These are phyloP conservation scores for Atractosteus spatula DNA, from an alignment of 2,113 vertebrate genomes.

Conservation along the genomic window DNA sequence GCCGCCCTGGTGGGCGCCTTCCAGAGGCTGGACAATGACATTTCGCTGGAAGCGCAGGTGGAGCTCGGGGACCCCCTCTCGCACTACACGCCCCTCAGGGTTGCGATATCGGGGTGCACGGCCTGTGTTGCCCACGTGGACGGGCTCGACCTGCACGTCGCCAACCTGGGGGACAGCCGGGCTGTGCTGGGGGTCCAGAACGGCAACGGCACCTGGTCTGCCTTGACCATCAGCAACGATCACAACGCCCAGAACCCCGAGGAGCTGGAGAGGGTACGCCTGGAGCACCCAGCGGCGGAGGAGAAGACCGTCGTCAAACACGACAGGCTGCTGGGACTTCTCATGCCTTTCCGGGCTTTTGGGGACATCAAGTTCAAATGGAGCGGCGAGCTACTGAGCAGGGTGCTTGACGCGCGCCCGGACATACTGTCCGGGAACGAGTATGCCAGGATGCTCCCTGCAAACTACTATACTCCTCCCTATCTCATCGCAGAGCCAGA, in stretches of 20 bases:
- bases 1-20: conserved; percentile 48
- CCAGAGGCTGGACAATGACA: conserved; percentile 53
- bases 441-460: conserved; percentile 18
- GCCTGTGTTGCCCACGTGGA: conserved; percentile 49
- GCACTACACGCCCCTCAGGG: conserved; percentile 43
- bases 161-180: conserved; percentile 57
- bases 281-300: conserved; percentile 47
- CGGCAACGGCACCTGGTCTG: conserved; percentile 38
- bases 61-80: conserved; percentile 35
- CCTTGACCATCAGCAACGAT: conserved; percentile 47
- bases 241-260: conserved; percentile 57
- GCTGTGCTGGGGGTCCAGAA: conserved; percentile 53
- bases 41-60: conserved; percentile 60
- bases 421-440: conserved; percentile 23
- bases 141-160: conserved; percentile 41
- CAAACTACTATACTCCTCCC: conserved; percentile 52
- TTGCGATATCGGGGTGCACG: conserved; percentile 54
- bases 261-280: conserved; percentile 49
- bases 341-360: conserved; percentile 58
- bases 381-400: conserved; percentile 48
- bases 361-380: conserved; percentile 60
- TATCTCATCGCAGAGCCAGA: conserved; percentile 54
- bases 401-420: conserved; percentile 38
- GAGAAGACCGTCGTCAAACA: conserved; percentile 46
- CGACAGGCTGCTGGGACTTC: conserved; percentile 52